Conservation (phyloP, 1,140 invertebrate species). For the Ceratosolen fusciceps region DNA sequence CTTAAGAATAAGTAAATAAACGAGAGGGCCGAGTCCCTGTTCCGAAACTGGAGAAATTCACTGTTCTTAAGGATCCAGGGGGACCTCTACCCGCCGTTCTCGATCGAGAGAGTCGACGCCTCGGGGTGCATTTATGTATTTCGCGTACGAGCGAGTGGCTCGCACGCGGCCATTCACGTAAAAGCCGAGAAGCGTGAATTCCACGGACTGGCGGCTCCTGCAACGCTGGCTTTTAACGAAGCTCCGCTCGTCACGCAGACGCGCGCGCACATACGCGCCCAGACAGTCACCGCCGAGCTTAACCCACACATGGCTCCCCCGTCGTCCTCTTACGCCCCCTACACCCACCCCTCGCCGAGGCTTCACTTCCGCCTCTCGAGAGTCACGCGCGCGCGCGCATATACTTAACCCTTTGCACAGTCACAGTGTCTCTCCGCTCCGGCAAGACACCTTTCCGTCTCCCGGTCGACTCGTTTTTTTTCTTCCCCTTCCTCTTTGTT, state of each 20-base stretch:
- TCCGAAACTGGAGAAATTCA: too few species aligned
- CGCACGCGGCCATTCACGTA: slow-evolving; percentile 24
- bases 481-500: background rate
- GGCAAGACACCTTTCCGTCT: background rate
- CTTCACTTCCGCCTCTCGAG: slow-evolving; percentile 8
- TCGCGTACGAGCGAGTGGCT: too few species aligned
- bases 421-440: background rate
- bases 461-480: background rate
- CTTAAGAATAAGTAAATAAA: too few species aligned
- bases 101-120: slow-evolving; percentile 22
- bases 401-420: slow-evolving; percentile 23
- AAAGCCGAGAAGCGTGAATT: slow-evolving; percentile 31
- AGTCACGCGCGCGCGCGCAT: slow-evolving; percentile 9
- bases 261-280: background rate
- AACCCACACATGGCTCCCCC: too few species aligned
- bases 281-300: background rate
- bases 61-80: background rate
- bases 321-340: too few species aligned
- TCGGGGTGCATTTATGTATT: slow-evolving; percentile 23
- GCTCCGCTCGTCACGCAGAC: background rate
- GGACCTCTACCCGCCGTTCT: background rate
- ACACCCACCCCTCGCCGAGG: too few species aligned
- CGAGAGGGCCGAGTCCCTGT: too few species aligned
- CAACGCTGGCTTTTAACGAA: slow-evolving; percentile 23
- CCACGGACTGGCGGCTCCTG: background rate